These are phyloP conservation scores for Carcinoscorpius rotundicauda DNA, from an alignment of 1,140 invertebrate genomes.

Conservation along the genomic window DNA sequence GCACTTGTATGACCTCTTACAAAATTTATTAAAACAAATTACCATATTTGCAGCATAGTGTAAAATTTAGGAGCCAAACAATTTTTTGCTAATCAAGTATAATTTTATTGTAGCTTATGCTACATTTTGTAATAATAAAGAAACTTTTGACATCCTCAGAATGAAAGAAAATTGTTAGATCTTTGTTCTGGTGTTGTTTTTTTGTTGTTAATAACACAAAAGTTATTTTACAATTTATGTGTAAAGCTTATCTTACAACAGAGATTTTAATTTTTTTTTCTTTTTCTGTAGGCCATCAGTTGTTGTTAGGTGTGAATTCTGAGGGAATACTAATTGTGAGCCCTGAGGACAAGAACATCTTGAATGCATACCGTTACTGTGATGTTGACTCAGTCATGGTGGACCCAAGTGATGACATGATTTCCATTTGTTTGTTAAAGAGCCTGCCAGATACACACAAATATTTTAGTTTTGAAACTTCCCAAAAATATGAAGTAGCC, in stretches of 20 bases:
- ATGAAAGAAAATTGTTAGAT: no score
- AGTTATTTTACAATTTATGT: neutral
- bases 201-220: no score
- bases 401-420: conserved; percentile 78
- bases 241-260: neutral
- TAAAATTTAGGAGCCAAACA: no score
- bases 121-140: no score
- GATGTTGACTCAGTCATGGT: conserved; percentile 64
- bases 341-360: conserved; percentile 74
- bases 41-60: no score
- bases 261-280: neutral
- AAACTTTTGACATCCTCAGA: no score
- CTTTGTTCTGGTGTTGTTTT: no score
- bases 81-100: no score
- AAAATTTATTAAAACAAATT: no score
- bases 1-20: no score
- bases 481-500: conserved; percentile 76
- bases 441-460: conserved; percentile 54
- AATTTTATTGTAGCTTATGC: no score
- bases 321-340: conserved; percentile 81
- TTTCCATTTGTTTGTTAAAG: conserved; percentile 60
- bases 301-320: conserved; percentile 75
- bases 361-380: conserved; percentile 74
- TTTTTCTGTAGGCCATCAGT: conserved; percentile 35
- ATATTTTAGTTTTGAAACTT: conserved; percentile 86